phyloP scores from a whole-genome alignment of 2,888 invertebrate genomes.

The Cordilura impudica region DNA sequence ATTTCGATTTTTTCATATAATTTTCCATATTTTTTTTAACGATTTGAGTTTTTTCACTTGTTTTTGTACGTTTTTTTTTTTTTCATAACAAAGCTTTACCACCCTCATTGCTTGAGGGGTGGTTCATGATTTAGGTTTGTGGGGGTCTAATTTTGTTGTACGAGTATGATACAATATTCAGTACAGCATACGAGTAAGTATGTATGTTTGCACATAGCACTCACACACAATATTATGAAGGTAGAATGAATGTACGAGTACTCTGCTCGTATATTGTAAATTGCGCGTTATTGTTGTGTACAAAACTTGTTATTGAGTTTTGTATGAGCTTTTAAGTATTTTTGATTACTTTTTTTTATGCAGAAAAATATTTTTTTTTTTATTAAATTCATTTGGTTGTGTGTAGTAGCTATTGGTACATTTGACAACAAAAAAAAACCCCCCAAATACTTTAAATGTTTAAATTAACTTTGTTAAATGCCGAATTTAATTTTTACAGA shows the following conservation, averaged over 20 bases:
- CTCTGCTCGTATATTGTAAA: constrained; percentile 25
- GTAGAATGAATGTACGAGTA: background rate
- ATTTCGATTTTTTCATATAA: constrained; percentile 61
- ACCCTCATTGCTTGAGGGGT: constrained; percentile 57
- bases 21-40: constrained; percentile 58
- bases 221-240: background rate
- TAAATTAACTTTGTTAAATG: too few relatives aligned
- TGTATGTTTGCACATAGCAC: too few relatives aligned
- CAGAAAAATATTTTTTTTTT: constrained; percentile 7
- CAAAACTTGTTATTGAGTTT: constrained; percentile 57
- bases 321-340: constrained; percentile 60
- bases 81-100: constrained; percentile 62
- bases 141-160: background rate
- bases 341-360: constrained; percentile 55
- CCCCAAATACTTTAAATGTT: too few relatives aligned
- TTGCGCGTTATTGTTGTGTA: constrained; percentile 46
- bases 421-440: too few relatives aligned
- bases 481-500: too few relatives aligned
- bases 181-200: background rate
- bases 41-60: constrained; percentile 56
- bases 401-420: constrained; percentile 50
- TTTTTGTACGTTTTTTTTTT: constrained; percentile 42
- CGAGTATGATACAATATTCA: background rate
- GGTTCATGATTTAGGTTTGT: constrained; percentile 38
- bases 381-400: constrained; percentile 37